Conservation (phyloP, 2,888 invertebrate species). For the Sturmia bella region DNA sequence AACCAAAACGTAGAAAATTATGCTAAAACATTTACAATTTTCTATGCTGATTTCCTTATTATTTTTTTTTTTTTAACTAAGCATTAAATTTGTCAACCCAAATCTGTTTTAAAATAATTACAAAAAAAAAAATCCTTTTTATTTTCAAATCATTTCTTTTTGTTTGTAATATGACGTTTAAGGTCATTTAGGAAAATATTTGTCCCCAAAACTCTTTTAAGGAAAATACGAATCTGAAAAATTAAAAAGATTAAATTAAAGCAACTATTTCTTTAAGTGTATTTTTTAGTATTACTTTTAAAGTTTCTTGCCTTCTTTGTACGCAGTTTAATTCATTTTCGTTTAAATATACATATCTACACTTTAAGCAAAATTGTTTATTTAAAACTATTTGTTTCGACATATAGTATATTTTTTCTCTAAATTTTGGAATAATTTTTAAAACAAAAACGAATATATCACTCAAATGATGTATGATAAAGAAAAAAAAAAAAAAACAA, state of each 20-base stretch:
- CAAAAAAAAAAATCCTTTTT: neutral
- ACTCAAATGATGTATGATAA: conserved; percentile 52
- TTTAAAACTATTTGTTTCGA: neutral
- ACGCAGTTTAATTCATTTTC: conserved; percentile 33
- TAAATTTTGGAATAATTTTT: conserved; percentile 11
- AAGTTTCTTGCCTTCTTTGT: conserved; percentile 32
- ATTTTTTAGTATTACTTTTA: conserved; percentile 64
- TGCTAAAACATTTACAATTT: conserved; percentile 24
- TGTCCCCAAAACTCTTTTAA: conserved; percentile 1
- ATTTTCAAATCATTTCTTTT: neutral
- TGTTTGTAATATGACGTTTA: conserved; percentile 55
- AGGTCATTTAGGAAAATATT: conserved; percentile 45
- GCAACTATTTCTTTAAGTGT: conserved; percentile 63
- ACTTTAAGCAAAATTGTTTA: conserved; percentile 22
- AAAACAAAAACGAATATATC: conserved; percentile 34
- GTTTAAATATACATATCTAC: conserved; percentile 25
- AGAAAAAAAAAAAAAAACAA: conserved; percentile 12
- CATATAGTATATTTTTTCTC: neutral
- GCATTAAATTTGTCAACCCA: conserved; percentile 18
- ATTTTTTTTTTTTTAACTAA: conserved; percentile 38
- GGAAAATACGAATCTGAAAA: conserved; percentile 8
- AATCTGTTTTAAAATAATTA: conserved; percentile 10
- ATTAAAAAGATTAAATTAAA: conserved; percentile 22
- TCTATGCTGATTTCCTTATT: conserved; percentile 24
- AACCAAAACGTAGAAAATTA: conserved; percentile 20